A percentile compares a stretch with the other conserved stretches of the same genome.
phyloP scores from a whole-genome alignment of 2,797 vertebrate genomes.

The Fistularia tabacaria region DNA sequence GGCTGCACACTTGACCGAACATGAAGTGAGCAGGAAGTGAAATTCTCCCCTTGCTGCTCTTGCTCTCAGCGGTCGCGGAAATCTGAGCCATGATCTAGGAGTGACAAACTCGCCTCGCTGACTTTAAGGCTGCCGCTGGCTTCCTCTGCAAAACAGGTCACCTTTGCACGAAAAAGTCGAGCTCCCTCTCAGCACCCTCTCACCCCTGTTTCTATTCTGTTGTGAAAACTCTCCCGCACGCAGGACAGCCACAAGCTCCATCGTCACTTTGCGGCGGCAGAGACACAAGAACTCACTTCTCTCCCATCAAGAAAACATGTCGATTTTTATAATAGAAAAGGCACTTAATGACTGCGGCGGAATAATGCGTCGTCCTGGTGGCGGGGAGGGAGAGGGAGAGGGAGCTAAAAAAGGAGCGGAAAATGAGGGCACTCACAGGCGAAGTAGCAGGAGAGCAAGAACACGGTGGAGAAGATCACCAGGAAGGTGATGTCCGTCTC shows the following conservation, averaged over 20 bases:
- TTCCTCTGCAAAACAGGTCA: slow-evolving; percentile 37
- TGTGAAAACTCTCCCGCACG: background rate
- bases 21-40: background rate
- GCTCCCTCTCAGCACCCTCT: slow-evolving; percentile 7
- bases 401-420: too few relatives aligned
- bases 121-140: slow-evolving; percentile 17
- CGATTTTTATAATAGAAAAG: slow-evolving; percentile 35
- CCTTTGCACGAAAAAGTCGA: slow-evolving; percentile 33
- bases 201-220: slow-evolving; percentile 1
- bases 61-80: slow-evolving; percentile 19
- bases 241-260: too few relatives aligned
- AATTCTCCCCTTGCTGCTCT: slow-evolving; percentile 4
- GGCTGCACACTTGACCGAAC: too few relatives aligned
- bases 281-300: slow-evolving; percentile 59
- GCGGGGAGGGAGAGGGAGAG: too few relatives aligned
- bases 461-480: slow-evolving; percentile 85
- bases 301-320: slow-evolving; percentile 53
- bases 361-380: too few relatives aligned
- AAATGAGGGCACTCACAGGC: slow-evolving; percentile 79
- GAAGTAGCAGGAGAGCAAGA: slow-evolving; percentile 88
- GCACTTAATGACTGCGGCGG: slow-evolving; percentile 24
- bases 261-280: slow-evolving; percentile 1
- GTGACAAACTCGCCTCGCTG: slow-evolving; percentile 30
- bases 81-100: slow-evolving; percentile 37
- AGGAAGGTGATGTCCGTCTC: slow-evolving; percentile 93